Percentiles rank a stretch among this genome's conserved stretches.
Conservation (phyloP, 2,113 vertebrate species). For the Quiscalus mexicanus region DNA sequence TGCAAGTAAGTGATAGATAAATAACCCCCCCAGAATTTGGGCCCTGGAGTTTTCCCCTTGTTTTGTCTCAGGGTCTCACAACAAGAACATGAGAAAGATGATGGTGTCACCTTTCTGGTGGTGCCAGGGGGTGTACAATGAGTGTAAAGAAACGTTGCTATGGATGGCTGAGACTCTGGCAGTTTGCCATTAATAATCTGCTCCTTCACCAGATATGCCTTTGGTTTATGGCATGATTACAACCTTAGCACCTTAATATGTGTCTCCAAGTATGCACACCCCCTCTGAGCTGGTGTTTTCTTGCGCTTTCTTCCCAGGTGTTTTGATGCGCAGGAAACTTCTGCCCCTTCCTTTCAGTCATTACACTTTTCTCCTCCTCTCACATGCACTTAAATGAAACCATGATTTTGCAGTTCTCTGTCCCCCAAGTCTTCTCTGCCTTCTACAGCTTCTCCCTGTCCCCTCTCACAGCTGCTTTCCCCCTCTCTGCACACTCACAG, state of each 20-base stretch:
- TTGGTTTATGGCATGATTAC: neutral
- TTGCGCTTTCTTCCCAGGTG: neutral
- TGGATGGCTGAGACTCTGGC: neutral
- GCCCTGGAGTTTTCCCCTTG: neutral
- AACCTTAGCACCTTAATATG: neutral
- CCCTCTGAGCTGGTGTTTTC: neutral
- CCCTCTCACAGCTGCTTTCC: neutral
- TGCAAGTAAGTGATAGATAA: neutral
- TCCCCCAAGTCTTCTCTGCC: neutral
- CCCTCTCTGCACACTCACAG: rapidly evolving
- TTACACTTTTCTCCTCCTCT: neutral
- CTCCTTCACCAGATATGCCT: neutral
- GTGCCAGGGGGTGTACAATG: rapidly evolving
- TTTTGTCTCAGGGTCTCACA: neutral
- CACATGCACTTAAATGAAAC: neutral
- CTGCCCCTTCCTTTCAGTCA: neutral
- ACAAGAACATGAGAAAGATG: neutral
- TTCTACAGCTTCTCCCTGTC: neutral
- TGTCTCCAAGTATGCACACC: neutral
- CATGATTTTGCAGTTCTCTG: neutral
- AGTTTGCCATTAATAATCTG: neutral
- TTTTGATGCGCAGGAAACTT: neutral
- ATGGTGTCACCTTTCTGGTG: neutral
- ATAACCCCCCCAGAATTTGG: neutral
- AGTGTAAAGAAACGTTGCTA: neutral